phyloP scores from a whole-genome alignment of 2,113 vertebrate genomes.

The Chitala chitala region DNA sequence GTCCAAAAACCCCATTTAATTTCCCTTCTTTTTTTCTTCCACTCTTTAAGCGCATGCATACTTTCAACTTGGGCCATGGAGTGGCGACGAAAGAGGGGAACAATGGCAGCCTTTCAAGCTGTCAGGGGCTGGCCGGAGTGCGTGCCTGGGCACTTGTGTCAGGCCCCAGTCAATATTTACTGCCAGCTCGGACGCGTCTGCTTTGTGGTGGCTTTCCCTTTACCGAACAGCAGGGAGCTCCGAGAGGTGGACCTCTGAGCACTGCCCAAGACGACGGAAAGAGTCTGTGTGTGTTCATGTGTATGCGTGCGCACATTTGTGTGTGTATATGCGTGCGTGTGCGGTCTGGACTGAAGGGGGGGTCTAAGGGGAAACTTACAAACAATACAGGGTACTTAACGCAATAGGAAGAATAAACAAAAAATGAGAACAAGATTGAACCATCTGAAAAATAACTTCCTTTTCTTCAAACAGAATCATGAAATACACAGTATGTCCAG shows the following conservation, averaged over 20 bases:
- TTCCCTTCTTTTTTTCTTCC: constrained; percentile 51
- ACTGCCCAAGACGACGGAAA: not conserved
- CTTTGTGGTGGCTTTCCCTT: constrained; percentile 44
- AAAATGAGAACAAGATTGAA: constrained; percentile 3
- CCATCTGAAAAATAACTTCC: not conserved
- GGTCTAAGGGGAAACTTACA: constrained; percentile 2
- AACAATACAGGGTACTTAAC: not conserved
- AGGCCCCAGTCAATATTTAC: constrained; percentile 64
- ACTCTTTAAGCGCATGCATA: constrained; percentile 68
- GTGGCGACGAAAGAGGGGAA: constrained; percentile 64
- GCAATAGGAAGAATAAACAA: not conserved
- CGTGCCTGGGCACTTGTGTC: constrained; percentile 41
- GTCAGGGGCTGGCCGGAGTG: constrained; percentile 44
- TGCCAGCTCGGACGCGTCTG: constrained; percentile 50
- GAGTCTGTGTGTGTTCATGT: not conserved
- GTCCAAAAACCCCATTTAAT: constrained; percentile 41
- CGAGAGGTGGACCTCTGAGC: not conserved
- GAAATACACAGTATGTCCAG: not conserved
- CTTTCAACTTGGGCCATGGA: constrained; percentile 64
- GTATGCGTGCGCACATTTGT: too few species aligned
- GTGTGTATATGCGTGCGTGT: not conserved
- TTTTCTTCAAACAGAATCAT: not conserved
- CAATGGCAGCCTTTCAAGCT: constrained; percentile 77
- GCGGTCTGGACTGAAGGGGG: not conserved
- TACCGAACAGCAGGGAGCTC: constrained; percentile 32